A percentile compares a stretch with the other conserved stretches of the same genome.
Conservation (phyloP, 2,113 vertebrate genomes). For the Lethenteron camtschaticum region DNA sequence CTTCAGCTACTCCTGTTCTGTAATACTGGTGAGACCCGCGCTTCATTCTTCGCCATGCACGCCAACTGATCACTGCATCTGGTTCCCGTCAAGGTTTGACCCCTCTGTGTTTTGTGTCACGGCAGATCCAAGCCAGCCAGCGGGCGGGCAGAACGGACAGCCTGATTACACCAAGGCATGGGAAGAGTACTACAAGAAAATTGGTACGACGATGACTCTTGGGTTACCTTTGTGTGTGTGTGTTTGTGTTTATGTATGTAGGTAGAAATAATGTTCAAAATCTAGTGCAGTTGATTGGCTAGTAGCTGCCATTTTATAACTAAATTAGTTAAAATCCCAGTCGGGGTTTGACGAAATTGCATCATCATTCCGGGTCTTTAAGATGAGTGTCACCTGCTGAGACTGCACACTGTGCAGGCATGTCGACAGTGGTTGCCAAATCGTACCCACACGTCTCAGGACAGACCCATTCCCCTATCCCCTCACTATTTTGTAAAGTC, state of each 20-base stretch:
- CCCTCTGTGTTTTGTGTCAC: no score
- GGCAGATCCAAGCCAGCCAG: no score
- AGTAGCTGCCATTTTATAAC: neutral
- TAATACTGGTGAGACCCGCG: no score
- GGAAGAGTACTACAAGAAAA: conserved; percentile 83
- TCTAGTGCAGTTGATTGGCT: neutral
- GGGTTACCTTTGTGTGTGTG: neutral
- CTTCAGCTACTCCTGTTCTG: no score
- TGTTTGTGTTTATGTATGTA: neutral
- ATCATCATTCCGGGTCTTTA: neutral
- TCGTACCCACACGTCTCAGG: no score
- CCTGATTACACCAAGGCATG: conserved; percentile 78
- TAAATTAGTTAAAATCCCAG: neutral
- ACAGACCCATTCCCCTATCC: no score
- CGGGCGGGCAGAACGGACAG: conserved; percentile 19
- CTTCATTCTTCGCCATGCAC: no score
- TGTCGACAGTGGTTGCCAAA: no score
- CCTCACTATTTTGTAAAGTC: no score
- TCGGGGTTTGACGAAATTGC: neutral
- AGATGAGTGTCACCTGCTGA: neutral
- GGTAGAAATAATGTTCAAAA: neutral
- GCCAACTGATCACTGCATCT: no score
- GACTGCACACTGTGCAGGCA: no score
- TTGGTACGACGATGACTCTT: conserved; percentile 26
- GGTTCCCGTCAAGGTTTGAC: no score